Conservation (phyloP, 1,140 invertebrate species). For the Cydia fagiglandana region DNA sequence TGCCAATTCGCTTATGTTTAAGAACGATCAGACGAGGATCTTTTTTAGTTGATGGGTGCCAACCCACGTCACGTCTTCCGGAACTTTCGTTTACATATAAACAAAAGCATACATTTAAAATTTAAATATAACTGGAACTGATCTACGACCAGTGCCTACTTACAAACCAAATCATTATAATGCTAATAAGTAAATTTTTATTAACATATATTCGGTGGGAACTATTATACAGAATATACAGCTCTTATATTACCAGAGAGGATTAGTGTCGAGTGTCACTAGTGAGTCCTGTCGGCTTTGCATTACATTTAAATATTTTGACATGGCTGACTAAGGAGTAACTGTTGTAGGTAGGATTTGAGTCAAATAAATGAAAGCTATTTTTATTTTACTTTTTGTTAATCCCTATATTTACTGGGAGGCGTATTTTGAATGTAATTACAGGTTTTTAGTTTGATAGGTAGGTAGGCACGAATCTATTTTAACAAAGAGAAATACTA, state of each 20-base stretch:
- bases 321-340: constrained; percentile 3
- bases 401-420: not conserved
- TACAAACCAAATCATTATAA: not conserved
- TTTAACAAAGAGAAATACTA: not conserved
- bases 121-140: not conserved
- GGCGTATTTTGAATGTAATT: too few relatives aligned
- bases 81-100: too few relatives aligned
- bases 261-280: constrained; percentile 15
- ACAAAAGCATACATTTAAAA: constrained; percentile 6
- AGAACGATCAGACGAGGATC: too few relatives aligned
- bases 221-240: constrained; percentile 7
- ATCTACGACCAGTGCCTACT: not conserved
- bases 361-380: constrained; percentile 3
- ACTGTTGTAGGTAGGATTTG: not conserved
- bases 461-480: not conserved
- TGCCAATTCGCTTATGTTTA: too few relatives aligned
- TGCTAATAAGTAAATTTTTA: not conserved
- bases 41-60: not conserved
- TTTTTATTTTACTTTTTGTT: not conserved
- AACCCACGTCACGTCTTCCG: not conserved
- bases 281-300: constrained; percentile 11
- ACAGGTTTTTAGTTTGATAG: too few relatives aligned
- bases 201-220: constrained; percentile 9
- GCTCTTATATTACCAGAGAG: not conserved
- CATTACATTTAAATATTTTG: constrained; percentile 13